Evolutionary conservation across 2,888 invertebrate species (phyloP).

Genomic region (Polydrusus pterygomalis): DNA sequence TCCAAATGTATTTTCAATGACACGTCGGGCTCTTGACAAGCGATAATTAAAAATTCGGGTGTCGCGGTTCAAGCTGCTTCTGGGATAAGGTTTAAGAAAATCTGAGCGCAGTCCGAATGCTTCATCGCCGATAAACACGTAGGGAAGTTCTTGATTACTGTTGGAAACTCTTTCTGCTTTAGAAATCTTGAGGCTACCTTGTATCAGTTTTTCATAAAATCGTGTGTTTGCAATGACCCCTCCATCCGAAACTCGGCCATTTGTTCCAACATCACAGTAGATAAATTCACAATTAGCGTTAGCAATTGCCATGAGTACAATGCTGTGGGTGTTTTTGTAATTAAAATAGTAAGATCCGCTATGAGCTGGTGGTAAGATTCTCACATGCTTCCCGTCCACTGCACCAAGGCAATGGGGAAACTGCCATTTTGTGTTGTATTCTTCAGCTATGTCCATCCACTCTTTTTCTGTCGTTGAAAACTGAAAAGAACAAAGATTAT

Average conservation of each 20-base stretch:
- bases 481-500: neutral
- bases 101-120: slow-evolving; percentile 57
- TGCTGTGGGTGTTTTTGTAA: neutral
- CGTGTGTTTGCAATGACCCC: too few species aligned
- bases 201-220: neutral
- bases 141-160: neutral
- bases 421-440: neutral
- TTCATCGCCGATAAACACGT: slow-evolving; percentile 53
- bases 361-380: neutral
- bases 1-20: slow-evolving; percentile 60
- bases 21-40: neutral
- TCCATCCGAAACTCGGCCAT: neutral
- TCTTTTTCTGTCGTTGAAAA: neutral
- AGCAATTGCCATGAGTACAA: neutral
- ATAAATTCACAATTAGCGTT: neutral
- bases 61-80: neutral
- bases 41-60: slow-evolving; percentile 3
- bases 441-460: neutral
- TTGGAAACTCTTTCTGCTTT: neutral
- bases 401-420: neutral
- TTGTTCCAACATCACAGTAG: neutral
- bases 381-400: neutral
- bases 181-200: neutral
- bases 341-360: neutral
- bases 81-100: slow-evolving; percentile 22